A percentile compares a stretch with the other conserved stretches of the same genome.
Conservation (phyloP, 2,113 vertebrate species). For the Clupea harengus region DNA sequence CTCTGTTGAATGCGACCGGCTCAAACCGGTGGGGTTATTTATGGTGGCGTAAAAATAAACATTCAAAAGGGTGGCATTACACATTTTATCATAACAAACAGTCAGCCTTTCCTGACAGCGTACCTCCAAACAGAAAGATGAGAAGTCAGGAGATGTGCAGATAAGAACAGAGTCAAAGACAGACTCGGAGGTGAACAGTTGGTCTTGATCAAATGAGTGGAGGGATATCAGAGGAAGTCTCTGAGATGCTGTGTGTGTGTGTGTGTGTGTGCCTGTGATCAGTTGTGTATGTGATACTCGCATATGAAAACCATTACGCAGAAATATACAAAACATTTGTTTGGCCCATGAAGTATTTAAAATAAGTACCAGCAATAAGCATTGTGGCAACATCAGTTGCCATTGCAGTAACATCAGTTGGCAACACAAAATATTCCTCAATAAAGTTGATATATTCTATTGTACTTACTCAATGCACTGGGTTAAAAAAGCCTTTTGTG, state of each 20-base stretch:
- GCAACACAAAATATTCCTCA: not conserved
- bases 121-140: slow-evolving; percentile 54
- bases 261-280: not conserved
- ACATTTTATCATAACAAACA: slow-evolving; percentile 22
- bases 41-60: slow-evolving; percentile 45
- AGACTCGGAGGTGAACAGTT: slow-evolving; percentile 5
- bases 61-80: slow-evolving; percentile 40
- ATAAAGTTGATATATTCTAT: not conserved
- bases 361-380: not conserved
- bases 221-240: slow-evolving; percentile 1
- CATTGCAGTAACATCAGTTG: not conserved
- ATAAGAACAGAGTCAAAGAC: not conserved
- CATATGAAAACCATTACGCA: not conserved
- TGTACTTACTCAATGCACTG: not conserved
- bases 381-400: not conserved
- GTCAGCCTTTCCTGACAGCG: slow-evolving; percentile 33
- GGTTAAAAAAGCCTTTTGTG: not conserved
- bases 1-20: slow-evolving; percentile 49
- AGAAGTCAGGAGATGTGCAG: not conserved
- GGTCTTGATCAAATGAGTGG: not conserved
- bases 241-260: not conserved
- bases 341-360: not conserved
- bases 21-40: slow-evolving; percentile 38
- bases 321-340: slow-evolving; percentile 1
- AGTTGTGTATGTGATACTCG: not conserved